Evolutionary conservation across 2,113 vertebrate genomes (phyloP).

Genomic region (Anoplopoma fimbria): DNA sequence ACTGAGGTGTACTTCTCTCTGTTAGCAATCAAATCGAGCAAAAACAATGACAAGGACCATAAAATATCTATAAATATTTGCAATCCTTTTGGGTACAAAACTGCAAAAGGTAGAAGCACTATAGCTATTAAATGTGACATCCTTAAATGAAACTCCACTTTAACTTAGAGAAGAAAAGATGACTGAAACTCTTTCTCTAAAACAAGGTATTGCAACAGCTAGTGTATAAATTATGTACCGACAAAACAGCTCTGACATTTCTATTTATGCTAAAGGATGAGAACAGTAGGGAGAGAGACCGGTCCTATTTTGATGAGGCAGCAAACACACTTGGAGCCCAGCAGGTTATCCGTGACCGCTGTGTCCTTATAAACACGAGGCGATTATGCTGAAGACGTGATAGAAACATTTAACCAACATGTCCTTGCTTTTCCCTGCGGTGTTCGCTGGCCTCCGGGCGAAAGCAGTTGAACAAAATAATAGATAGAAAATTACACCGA

Average conservation of each 20-base stretch:
- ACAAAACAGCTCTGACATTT: slow-evolving; percentile 48
- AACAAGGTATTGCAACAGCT: not conserved
- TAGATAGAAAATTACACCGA: slow-evolving; percentile 39
- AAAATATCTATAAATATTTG: no score
- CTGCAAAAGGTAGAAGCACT: not conserved
- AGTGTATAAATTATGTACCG: slow-evolving; percentile 32
- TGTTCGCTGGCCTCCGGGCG: slow-evolving; percentile 58
- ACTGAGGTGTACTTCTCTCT: not conserved
- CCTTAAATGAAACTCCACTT: not conserved
- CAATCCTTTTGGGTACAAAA: not conserved
- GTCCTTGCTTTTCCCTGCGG: slow-evolving; percentile 50
- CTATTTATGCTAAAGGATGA: slow-evolving; percentile 46
- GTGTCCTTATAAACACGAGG: slow-evolving; percentile 74
- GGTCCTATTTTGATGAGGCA: slow-evolving; percentile 61
- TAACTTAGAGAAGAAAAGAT: no score
- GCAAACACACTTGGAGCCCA: slow-evolving; percentile 49
- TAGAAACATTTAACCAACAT: slow-evolving; percentile 72
- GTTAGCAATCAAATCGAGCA: not conserved
- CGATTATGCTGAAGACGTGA: slow-evolving; percentile 70
- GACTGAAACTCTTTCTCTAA: not conserved
- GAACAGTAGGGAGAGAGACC: slow-evolving; percentile 8
- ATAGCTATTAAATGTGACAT: not conserved
- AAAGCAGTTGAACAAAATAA: slow-evolving; percentile 51
- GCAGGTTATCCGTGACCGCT: slow-evolving; percentile 66
- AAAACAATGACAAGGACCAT: not conserved